A percentile compares a stretch with the other conserved stretches of the same genome.
Conservation (phyloP, 2,797 vertebrate genomes). For the Semotilus atromaculatus region DNA sequence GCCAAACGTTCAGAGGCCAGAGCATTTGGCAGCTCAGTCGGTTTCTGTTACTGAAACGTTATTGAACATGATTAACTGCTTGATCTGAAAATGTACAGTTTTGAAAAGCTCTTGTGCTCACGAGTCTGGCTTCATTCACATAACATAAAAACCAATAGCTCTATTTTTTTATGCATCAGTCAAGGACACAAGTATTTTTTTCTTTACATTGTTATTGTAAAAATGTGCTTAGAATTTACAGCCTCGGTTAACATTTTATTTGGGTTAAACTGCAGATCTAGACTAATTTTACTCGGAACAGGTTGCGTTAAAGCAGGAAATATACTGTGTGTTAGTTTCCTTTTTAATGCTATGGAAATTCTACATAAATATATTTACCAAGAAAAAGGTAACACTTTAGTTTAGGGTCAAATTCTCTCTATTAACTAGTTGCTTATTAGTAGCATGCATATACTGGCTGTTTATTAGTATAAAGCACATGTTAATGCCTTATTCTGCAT, state of each 20-base stretch:
- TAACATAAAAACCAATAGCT: background rate
- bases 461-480: too few relatives aligned
- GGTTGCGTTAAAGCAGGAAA: background rate
- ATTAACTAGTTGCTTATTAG: too few relatives aligned
- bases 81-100: slow-evolving; percentile 52
- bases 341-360: background rate
- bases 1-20: slow-evolving; percentile 48
- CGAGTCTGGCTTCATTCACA: slow-evolving; percentile 22
- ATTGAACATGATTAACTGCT: slow-evolving; percentile 48
- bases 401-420: too few relatives aligned
- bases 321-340: background rate
- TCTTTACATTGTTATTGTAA: slow-evolving; percentile 33
- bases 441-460: too few relatives aligned
- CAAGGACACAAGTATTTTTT: background rate
- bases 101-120: slow-evolving; percentile 35
- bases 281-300: background rate
- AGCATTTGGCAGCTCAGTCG: slow-evolving; percentile 46
- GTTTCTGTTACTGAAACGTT: slow-evolving; percentile 50
- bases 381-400: too few relatives aligned
- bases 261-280: background rate
- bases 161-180: background rate
- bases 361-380: background rate
- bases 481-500: too few relatives aligned
- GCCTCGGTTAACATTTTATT: background rate
- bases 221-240: background rate